These are phyloP conservation scores for Peromyscus leucopus DNA, from an alignment of 2,113 vertebrate genomes.

Conservation along the genomic window DNA sequence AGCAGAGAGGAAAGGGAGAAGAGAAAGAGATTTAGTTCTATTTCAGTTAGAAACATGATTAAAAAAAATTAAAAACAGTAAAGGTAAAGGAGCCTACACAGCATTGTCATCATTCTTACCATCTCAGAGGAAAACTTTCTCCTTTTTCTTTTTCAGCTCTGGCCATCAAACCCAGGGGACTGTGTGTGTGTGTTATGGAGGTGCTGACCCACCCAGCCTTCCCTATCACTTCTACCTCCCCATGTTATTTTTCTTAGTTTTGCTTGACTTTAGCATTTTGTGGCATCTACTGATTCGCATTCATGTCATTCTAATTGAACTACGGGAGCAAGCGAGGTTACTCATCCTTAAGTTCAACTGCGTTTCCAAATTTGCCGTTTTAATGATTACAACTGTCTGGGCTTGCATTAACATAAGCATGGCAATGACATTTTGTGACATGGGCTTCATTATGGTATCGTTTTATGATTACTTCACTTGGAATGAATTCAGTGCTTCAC, in stretches of 20 bases:
- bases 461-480: constrained; percentile 64
- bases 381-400: background rate
- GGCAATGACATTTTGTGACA: constrained; percentile 53
- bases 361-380: background rate
- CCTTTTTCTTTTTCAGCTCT: fast-evolving
- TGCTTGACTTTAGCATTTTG: background rate
- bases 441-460: constrained; percentile 41
- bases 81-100: background rate
- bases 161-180: background rate
- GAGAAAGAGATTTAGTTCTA: background rate
- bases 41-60: background rate
- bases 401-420: constrained; percentile 37
- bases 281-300: background rate
- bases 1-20: background rate
- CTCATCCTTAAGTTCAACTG: background rate
- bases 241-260: background rate
- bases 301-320: background rate
- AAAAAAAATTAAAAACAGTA: background rate
- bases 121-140: background rate
- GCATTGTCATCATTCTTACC: background rate
- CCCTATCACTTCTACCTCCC: background rate
- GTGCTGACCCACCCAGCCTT: fast-evolving
- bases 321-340: background rate
- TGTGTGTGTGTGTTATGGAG: too few relatives aligned
- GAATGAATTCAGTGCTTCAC: constrained; percentile 61